phyloP scores from a whole-genome alignment of 2,888 invertebrate species.

The Spodoptera littoralis region DNA sequence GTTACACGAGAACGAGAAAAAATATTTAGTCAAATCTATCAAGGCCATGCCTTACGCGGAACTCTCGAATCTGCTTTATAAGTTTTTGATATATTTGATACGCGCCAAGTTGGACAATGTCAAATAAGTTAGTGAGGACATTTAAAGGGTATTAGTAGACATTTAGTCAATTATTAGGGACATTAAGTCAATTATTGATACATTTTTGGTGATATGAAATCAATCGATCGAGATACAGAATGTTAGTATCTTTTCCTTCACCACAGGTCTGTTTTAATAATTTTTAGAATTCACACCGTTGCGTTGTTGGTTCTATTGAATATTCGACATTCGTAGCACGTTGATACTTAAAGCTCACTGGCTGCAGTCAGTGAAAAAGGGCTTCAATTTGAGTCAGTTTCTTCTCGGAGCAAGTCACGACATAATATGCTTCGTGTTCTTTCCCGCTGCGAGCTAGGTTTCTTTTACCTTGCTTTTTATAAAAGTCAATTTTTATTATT shows the following conservation, averaged over 20 bases:
- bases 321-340: slow-evolving; percentile 6
- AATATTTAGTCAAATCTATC: slow-evolving; percentile 77
- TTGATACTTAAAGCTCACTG: slow-evolving; percentile 33
- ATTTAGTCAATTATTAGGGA: slow-evolving; percentile 17
- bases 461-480: slow-evolving; percentile 44
- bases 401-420: slow-evolving; percentile 66
- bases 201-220: slow-evolving; percentile 11
- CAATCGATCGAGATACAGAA: background rate
- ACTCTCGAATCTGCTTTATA: slow-evolving; percentile 67
- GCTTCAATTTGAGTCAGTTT: slow-evolving; percentile 54
- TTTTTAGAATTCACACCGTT: background rate
- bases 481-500: slow-evolving; percentile 43
- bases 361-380: slow-evolving; percentile 51
- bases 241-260: background rate
- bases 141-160: slow-evolving; percentile 64
- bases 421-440: slow-evolving; percentile 68
- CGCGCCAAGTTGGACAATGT: slow-evolving; percentile 69
- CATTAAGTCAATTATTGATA: slow-evolving; percentile 12
- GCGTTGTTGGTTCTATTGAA: slow-evolving; percentile 5
- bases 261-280: too few species aligned
- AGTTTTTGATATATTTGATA: slow-evolving; percentile 56
- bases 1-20: slow-evolving; percentile 70
- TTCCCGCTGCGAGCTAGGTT: slow-evolving; percentile 67
- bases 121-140: slow-evolving; percentile 77
- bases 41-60: slow-evolving; percentile 82